Percentiles rank a stretch among this genome's conserved stretches.
phyloP scores from a whole-genome alignment of 1,140 invertebrate species.

The Psilanteris sp. region DNA sequence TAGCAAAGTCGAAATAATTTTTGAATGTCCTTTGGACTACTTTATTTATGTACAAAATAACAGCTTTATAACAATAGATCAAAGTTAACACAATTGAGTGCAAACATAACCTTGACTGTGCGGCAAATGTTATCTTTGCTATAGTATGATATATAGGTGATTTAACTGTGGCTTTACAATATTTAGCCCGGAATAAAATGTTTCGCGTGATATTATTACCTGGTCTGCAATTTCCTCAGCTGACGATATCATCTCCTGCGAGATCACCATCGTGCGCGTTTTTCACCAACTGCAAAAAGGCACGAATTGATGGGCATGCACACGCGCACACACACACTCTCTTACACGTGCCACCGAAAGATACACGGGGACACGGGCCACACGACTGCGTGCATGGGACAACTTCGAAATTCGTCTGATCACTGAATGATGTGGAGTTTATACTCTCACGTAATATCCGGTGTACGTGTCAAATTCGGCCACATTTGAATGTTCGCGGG shows the following conservation, averaged over 20 bases:
- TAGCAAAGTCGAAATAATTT: too few relatives aligned
- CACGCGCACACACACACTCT: constrained; percentile 55
- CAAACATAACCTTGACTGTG: constrained; percentile 22
- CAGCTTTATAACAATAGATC: too few relatives aligned
- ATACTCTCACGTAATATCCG: constrained; percentile 41
- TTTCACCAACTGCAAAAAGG: constrained; percentile 73
- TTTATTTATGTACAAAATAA: too few relatives aligned
- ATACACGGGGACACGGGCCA: constrained; percentile 31
- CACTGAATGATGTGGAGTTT: constrained; percentile 52
- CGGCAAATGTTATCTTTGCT: too few relatives aligned
- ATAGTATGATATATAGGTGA: too few relatives aligned
- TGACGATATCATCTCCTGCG: constrained; percentile 92
- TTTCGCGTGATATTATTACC: constrained; percentile 86
- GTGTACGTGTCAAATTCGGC: constrained; percentile 43
- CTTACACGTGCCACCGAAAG: constrained; percentile 63
- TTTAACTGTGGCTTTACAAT: too few relatives aligned
- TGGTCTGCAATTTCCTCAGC: constrained; percentile 97
- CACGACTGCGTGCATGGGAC: constrained; percentile 40
- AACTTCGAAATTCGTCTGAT: constrained; percentile 7
- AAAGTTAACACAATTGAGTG: constrained; percentile 15
- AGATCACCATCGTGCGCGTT: constrained; percentile 86
- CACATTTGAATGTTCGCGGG: constrained; percentile 30
- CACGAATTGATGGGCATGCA: constrained; percentile 68
- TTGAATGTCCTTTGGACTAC: too few relatives aligned
- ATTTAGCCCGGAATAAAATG: too few relatives aligned